Base-by-base conservation (phyloP, 2,797 vertebrate genomes). In the Cottoperca gobio region DNA sequence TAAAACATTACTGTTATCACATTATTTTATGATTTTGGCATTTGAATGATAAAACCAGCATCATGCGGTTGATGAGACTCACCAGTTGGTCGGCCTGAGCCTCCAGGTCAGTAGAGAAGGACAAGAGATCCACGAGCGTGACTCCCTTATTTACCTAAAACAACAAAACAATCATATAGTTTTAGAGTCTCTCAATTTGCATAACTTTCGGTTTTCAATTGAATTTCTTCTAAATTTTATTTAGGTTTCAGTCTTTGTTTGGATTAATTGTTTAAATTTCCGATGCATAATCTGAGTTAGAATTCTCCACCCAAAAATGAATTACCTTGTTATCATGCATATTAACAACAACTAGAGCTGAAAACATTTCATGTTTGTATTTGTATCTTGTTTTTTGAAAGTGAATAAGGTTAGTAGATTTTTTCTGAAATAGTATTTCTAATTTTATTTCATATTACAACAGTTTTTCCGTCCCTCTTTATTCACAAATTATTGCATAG, bases 61-160 rank as follows among this genome's bases (percentile, higher is more conserved):
- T 28, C 5, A 12, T 14, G 19, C 2, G 2, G 13, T 45, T 52
- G 6, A n/a, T 68, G 62, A 35, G 23, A 89, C 93, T 92, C 88
- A 99, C 98, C 96, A 99, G 78, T 40, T 92, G 91, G 68, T 96
- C 95, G 31, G 96, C 96, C 86, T 96, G 94, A 78, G 76, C 91
- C 86, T 97, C 96, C 71, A 99, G 88, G 50, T 96, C 91, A 73
- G 93, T 91, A 21, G 96, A 94, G 89, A 96, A 99, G n/a, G 94
- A 91, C 54, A 96, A 82, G 58, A 99, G 95, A 87, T 97, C 95
- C 81, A 95, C 95, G 19, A 94, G 93, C 35, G 96, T 96, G 71
- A 96, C 92, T 14, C 93, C 91, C 87, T 97, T 97, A 73, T 94
- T 95, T 28, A 95, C 89, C 98, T 99, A 57, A 49, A 92, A 78